Conservation (phyloP, 2,113 vertebrate genomes). For the Hippocampus abdominalis region DNA sequence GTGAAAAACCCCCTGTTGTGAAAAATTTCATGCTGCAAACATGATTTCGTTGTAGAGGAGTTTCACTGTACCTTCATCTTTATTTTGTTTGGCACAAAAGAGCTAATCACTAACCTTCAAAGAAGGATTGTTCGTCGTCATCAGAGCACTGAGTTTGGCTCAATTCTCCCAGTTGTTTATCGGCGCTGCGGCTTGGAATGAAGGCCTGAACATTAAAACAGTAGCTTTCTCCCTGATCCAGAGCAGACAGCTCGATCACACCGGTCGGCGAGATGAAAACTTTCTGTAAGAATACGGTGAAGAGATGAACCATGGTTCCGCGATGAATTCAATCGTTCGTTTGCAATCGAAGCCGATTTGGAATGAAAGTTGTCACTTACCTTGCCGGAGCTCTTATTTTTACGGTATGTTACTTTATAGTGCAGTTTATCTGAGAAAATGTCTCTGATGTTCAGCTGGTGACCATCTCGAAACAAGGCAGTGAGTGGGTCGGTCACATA, state of each 20-base stretch:
- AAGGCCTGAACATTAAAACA: constrained; percentile 81
- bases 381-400: constrained; percentile 82
- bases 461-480: constrained; percentile 52
- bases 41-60: too few species aligned
- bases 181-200: constrained; percentile 60
- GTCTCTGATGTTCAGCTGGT: constrained; percentile 74
- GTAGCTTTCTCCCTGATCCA: constrained; percentile 79
- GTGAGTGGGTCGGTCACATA: constrained; percentile 74
- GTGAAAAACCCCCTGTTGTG: too few species aligned
- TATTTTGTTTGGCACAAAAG: not conserved
- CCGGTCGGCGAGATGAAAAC: constrained; percentile 43
- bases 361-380: constrained; percentile 50
- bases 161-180: constrained; percentile 69
- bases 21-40: too few species aligned
- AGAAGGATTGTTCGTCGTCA: constrained; percentile 8
- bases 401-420: constrained; percentile 82
- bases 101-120: constrained; percentile 24
- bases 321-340: not conserved
- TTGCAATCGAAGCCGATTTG: not conserved
- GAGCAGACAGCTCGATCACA: constrained; percentile 54
- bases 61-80: too few species aligned
- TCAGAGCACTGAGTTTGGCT: constrained; percentile 70
- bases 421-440: constrained; percentile 76
- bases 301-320: not conserved
- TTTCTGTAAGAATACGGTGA: constrained; percentile 70